Conservation (phyloP, 2,113 vertebrate genomes). For the Melospiza melodia region DNA sequence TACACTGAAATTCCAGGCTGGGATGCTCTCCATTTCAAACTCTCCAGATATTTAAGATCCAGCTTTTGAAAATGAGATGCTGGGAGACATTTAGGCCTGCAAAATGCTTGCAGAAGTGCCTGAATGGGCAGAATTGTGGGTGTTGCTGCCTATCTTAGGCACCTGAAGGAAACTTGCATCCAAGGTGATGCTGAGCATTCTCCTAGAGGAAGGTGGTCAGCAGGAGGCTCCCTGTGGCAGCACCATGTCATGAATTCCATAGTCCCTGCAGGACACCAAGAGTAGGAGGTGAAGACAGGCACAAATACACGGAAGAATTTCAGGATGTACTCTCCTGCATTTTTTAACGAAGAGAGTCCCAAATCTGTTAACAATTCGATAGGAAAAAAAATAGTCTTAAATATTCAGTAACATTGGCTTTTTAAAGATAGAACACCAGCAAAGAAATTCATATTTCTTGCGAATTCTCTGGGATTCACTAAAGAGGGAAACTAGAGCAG, state of each 20-base stretch:
- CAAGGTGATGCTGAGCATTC: neutral
- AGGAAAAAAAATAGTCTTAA: neutral
- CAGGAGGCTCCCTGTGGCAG: neutral
- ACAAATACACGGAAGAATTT: neutral
- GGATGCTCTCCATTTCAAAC: neutral
- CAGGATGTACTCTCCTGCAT: neutral
- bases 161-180: neutral
- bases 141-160: neutral
- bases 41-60: neutral
- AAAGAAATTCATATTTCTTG: neutral
- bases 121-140: neutral
- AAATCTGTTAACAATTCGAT: neutral
- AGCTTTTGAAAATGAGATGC: neutral
- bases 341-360: neutral
- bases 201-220: neutral
- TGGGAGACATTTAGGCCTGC: neutral
- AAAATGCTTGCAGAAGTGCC: neutral
- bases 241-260: neutral
- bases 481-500: neutral
- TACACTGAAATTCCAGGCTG: rapidly evolving
- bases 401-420: neutral
- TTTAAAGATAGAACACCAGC: neutral
- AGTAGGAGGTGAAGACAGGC: neutral
- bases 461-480: neutral
- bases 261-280: neutral